Conservation (phyloP, 2,797 vertebrate genomes). For the Amblyopsis hoosieri region DNA sequence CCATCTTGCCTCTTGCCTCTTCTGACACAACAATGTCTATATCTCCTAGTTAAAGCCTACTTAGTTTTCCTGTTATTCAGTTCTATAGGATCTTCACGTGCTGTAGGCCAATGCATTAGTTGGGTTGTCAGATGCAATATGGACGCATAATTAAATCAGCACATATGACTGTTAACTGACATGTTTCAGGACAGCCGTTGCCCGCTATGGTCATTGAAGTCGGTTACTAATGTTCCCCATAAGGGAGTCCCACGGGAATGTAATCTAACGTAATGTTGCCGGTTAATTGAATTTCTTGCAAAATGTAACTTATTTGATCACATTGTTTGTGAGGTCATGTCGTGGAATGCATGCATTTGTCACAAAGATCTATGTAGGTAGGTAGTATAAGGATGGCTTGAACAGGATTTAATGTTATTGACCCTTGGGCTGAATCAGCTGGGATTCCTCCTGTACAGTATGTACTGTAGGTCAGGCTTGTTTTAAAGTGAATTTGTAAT, state of each 20-base stretch:
- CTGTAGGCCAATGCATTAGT: constrained; percentile 10
- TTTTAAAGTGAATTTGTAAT: background rate
- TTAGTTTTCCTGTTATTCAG: constrained; percentile 9
- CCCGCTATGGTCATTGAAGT: background rate
- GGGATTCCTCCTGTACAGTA: background rate
- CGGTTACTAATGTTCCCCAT: background rate
- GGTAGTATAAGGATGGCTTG: background rate
- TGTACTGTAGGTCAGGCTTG: constrained; percentile 4
- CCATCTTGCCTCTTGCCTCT: background rate
- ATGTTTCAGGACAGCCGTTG: background rate
- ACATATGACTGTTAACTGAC: background rate
- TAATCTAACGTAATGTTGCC: constrained; percentile 20
- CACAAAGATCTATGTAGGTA: constrained; percentile 1
- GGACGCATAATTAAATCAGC: constrained; percentile 20
- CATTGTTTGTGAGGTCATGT: background rate
- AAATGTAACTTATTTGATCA: constrained; percentile 25
- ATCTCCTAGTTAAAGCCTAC: constrained; percentile 36
- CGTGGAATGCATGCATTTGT: background rate
- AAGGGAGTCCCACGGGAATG: background rate
- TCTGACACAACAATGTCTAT: background rate
- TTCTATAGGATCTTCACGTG: constrained; percentile 24
- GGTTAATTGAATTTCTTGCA: constrained; percentile 15
- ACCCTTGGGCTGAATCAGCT: background rate
- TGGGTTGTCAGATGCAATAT: constrained; percentile 26
- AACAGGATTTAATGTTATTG: background rate